A percentile compares a stretch with the other conserved stretches of the same genome.
These are phyloP conservation scores for Helarctos malayanus DNA, from an alignment of 2,797 vertebrate genomes.

Conservation along the genomic window DNA sequence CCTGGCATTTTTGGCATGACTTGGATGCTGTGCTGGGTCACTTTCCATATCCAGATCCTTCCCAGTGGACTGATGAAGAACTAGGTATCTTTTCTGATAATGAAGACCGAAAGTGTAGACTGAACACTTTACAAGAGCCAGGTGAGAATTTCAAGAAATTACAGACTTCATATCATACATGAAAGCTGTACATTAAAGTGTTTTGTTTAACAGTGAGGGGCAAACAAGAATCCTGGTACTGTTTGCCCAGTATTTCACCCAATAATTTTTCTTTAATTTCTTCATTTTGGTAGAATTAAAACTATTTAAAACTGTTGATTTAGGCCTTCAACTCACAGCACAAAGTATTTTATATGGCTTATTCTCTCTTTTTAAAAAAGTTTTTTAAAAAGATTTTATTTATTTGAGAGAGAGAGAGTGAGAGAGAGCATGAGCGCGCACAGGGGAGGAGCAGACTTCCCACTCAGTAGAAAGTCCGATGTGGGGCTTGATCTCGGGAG, in stretches of 20 bases:
- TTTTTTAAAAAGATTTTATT: too few species aligned
- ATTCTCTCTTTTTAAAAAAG: neutral
- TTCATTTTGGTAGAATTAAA: neutral
- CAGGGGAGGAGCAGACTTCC: too few species aligned
- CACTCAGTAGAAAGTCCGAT: too few species aligned
- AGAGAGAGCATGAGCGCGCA: too few species aligned
- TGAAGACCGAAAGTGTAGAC: constrained; percentile 82
- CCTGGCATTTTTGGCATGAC: constrained; percentile 96
- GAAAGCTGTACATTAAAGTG: constrained; percentile 75
- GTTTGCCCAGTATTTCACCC: neutral
- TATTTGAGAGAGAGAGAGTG: too few species aligned
- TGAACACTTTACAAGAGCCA: neutral
- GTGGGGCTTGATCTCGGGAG: too few species aligned
- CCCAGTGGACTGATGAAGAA: constrained; percentile 96
- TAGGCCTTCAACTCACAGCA: neutral
- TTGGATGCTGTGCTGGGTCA: constrained; percentile 95
- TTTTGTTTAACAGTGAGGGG: constrained; percentile 39
- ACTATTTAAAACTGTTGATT: neutral
- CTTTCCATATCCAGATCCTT: constrained; percentile 95
- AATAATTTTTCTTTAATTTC: constrained; percentile 44
- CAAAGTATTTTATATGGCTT: constrained; percentile 23
- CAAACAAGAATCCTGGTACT: neutral
- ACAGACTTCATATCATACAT: neutral
- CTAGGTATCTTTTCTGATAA: constrained; percentile 95
- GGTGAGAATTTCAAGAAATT: constrained; percentile 49